Percentiles rank a stretch among this genome's conserved stretches.
Evolutionary conservation across 2,113 vertebrate genomes (phyloP).

Genomic region (Eidolon helvum): DNA sequence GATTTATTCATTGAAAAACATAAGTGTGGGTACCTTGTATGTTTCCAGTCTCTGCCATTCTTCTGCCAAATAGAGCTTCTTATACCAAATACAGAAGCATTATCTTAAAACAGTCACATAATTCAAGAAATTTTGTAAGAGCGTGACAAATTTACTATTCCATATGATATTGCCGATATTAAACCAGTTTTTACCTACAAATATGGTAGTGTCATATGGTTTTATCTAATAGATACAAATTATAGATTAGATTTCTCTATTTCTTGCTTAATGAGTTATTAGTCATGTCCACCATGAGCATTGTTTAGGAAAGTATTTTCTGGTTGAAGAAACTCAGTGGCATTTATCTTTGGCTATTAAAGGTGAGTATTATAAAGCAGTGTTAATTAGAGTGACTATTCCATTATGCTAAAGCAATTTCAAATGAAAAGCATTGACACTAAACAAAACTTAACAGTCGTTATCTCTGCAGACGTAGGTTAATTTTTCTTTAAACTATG

Average conservation of each 20-base stretch:
- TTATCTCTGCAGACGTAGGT: neutral
- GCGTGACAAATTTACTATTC: neutral
- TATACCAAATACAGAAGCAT: neutral
- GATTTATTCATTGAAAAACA: neutral
- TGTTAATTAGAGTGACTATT: neutral
- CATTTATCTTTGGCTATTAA: slow-evolving; percentile 24
- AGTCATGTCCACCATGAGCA: neutral
- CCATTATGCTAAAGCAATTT: neutral
- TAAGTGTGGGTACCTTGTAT: neutral
- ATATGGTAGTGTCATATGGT: neutral
- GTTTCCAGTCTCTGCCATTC: neutral
- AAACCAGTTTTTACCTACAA: neutral
- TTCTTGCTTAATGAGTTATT: neutral
- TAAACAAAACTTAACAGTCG: neutral
- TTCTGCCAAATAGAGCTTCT: neutral
- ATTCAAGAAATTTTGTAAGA: slow-evolving; percentile 15
- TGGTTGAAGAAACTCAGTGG: neutral
- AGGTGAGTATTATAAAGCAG: neutral
- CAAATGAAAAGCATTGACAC: neutral
- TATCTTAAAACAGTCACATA: neutral
- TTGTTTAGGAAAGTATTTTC: neutral
- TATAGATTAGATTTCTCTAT: neutral
- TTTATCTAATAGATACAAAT: neutral
- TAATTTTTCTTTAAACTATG: slow-evolving; percentile 36
- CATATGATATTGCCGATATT: neutral